Conservation (phyloP, 2,888 invertebrate genomes). For the Tenthredo livida region DNA sequence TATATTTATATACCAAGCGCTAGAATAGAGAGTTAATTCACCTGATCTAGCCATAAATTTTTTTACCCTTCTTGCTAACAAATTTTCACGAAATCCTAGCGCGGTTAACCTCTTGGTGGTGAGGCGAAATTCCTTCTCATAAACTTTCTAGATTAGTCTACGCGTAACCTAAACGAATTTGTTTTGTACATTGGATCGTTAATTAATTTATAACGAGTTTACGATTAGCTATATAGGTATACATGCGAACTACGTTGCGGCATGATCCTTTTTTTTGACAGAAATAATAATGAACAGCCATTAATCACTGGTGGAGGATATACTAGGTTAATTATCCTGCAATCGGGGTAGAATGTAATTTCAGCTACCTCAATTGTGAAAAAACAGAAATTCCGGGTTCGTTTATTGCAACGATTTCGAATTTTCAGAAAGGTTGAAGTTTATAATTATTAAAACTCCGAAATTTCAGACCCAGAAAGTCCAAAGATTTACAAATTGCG, state of each 20-base stretch:
- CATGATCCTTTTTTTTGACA: background rate
- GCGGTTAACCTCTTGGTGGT: background rate
- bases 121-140: constrained; percentile 6
- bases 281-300: background rate
- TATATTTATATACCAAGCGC: background rate
- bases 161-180: background rate
- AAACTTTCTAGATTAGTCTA: constrained; percentile 40
- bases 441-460: too few relatives aligned
- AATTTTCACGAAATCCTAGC: background rate
- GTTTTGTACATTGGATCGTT: constrained; percentile 53
- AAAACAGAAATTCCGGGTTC: background rate
- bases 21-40: constrained; percentile 5
- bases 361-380: background rate
- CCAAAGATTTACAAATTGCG: too few relatives aligned
- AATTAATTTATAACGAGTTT: constrained; percentile 67
- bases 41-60: background rate
- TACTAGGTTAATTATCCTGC: background rate
- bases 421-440: too few relatives aligned
- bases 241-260: background rate
- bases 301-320: background rate
- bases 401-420: background rate
- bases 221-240: constrained; percentile 40
- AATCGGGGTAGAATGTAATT: background rate
- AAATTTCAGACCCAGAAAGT: too few relatives aligned
- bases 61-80: background rate